phyloP scores from a whole-genome alignment of 2,797 vertebrate species.

The Enteromius trimaculatus region DNA sequence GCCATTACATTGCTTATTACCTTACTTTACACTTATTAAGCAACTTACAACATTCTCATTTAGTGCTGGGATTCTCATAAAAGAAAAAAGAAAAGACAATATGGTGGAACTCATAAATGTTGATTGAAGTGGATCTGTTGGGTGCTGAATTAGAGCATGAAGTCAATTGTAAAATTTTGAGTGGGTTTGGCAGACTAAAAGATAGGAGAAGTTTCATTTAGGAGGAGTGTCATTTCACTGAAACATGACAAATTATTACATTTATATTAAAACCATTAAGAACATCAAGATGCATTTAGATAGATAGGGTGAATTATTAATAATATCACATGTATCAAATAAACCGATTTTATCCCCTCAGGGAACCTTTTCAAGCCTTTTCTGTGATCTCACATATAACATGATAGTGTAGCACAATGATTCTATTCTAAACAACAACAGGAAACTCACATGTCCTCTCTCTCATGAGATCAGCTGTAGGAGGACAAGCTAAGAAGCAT shows the following conservation, averaged over 20 bases:
- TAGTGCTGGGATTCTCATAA: not conserved
- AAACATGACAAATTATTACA: not conserved
- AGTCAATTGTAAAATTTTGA: not conserved
- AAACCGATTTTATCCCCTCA: not conserved
- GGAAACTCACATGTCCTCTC: not conserved
- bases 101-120: not conserved
- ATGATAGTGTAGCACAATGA: not conserved
- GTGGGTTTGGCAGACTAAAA: not conserved
- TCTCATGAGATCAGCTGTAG: conserved; percentile 8
- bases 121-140: not conserved
- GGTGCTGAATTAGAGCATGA: not conserved
- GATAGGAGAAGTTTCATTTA: not conserved
- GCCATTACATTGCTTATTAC: not conserved
- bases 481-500: not conserved
- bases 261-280: not conserved
- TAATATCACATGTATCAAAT: not conserved
- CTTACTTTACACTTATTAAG: not conserved
- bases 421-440: not conserved
- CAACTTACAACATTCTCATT: not conserved
- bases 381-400: conserved; percentile 5
- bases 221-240: not conserved
- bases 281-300: not conserved
- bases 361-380: not conserved
- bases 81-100: not conserved
- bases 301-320: not conserved